Conservation (phyloP, 2,888 invertebrate species). For the Antheraea yamamai region DNA sequence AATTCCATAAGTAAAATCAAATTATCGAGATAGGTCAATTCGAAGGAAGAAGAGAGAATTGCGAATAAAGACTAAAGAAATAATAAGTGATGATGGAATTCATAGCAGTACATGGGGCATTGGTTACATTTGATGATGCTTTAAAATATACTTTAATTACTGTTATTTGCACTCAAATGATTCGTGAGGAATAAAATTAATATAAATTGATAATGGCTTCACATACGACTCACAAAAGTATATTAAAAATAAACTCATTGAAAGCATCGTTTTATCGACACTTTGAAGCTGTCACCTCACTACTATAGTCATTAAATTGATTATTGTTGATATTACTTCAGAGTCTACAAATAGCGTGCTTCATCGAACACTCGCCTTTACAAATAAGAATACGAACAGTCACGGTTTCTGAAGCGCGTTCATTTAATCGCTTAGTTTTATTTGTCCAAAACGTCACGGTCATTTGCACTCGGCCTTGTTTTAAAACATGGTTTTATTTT, state of each 20-base stretch:
- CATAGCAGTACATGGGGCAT: too few species aligned
- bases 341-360: background rate
- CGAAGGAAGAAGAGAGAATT: too few species aligned
- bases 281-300: background rate
- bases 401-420: slow-evolving; percentile 9
- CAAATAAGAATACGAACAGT: slow-evolving; percentile 7
- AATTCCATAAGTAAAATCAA: too few species aligned
- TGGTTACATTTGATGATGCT: too few species aligned
- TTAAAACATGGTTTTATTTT: slow-evolving; percentile 3
- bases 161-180: background rate
- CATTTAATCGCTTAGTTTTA: slow-evolving; percentile 13
- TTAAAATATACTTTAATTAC: background rate
- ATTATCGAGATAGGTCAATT: too few species aligned
- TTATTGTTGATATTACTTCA: background rate
- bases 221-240: background rate
- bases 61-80: too few species aligned
- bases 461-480: slow-evolving; percentile 6
- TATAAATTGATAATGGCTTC: background rate
- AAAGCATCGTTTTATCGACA: background rate
- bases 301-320: background rate
- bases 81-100: too few species aligned
- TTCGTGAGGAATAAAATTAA: background rate
- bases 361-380: background rate
- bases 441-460: slow-evolving; percentile 14
- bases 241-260: background rate